Percentiles rank a stretch among this genome's conserved stretches.
Evolutionary conservation across 2,888 invertebrate genomes (phyloP).

Genomic region (Drosophila kuntzei): DNA sequence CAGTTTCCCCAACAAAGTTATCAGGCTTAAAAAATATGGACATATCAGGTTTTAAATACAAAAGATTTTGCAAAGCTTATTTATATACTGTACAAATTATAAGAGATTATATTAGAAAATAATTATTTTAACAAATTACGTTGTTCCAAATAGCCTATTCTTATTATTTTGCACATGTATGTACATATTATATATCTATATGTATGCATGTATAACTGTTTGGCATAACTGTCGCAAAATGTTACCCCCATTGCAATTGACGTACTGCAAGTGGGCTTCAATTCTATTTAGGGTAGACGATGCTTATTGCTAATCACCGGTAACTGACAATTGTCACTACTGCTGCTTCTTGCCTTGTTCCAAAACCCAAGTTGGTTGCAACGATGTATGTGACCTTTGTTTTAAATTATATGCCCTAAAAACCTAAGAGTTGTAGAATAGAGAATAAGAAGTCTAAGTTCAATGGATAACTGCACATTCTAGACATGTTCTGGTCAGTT

Average conservation of each 20-base stretch:
- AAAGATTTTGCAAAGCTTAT: too few species aligned
- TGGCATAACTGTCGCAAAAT: slow-evolving; percentile 24
- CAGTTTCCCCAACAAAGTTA: too few species aligned
- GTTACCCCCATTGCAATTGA: slow-evolving; percentile 49
- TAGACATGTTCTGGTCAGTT: too few species aligned
- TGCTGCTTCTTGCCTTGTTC: slow-evolving; percentile 45
- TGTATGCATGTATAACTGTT: not conserved
- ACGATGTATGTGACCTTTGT: slow-evolving; percentile 31
- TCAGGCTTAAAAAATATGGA: too few species aligned
- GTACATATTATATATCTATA: not conserved
- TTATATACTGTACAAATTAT: too few species aligned
- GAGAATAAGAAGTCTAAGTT: too few species aligned
- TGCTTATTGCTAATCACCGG: slow-evolving; percentile 54
- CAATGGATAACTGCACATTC: too few species aligned
- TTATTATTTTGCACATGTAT: too few species aligned
- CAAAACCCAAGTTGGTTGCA: slow-evolving; percentile 19
- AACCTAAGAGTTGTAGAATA: not conserved
- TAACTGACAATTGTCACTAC: slow-evolving; percentile 28
- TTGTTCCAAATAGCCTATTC: too few species aligned
- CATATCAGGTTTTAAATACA: too few species aligned
- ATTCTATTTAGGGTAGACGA: slow-evolving; percentile 56
- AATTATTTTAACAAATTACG: too few species aligned
- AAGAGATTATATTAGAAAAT: too few species aligned
- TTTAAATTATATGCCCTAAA: slow-evolving; percentile 1
- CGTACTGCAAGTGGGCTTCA: slow-evolving; percentile 48